phyloP scores from a whole-genome alignment of 2,113 vertebrate species.

The Phalacrocorax carbo region DNA sequence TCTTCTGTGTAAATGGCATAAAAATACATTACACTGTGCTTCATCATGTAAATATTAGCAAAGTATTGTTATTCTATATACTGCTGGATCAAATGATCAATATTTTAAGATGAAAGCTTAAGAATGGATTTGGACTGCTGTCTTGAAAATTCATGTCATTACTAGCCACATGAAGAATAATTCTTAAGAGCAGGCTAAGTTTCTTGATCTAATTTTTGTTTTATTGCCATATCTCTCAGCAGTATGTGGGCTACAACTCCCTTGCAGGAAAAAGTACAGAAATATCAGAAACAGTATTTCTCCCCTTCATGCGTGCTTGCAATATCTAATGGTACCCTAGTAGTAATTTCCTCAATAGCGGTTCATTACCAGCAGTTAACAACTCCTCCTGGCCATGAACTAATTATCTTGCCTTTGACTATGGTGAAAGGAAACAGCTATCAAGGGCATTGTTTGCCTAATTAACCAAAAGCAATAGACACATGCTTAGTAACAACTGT shows the following conservation, averaged over 20 bases:
- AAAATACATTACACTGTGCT: background rate
- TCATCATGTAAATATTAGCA: background rate
- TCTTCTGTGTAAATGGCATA: background rate
- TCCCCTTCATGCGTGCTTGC: background rate
- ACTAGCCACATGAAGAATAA: background rate
- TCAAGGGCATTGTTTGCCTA: slow-evolving; percentile 74
- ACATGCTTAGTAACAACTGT: slow-evolving; percentile 53
- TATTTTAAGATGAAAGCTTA: background rate
- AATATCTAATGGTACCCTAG: slow-evolving; percentile 1
- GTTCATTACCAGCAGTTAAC: slow-evolving; percentile 71
- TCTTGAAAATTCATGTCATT: background rate
- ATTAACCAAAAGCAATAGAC: slow-evolving; percentile 70
- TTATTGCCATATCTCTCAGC: background rate
- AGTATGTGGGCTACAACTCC: background rate
- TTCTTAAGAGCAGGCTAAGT: background rate
- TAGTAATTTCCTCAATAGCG: slow-evolving; percentile 60
- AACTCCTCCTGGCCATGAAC: slow-evolving; percentile 69
- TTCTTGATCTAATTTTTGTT: background rate
- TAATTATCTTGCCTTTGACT: slow-evolving; percentile 72
- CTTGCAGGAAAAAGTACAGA: background rate
- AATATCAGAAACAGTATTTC: background rate
- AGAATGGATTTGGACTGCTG: background rate
- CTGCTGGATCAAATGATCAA: background rate
- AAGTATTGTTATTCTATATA: background rate
- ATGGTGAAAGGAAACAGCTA: slow-evolving; percentile 40